Evolutionary conservation across 2,797 vertebrate genomes (phyloP), one percentile per base, ranked within the genome.

Genomic region (Hydrolagus colliei): DNA sequence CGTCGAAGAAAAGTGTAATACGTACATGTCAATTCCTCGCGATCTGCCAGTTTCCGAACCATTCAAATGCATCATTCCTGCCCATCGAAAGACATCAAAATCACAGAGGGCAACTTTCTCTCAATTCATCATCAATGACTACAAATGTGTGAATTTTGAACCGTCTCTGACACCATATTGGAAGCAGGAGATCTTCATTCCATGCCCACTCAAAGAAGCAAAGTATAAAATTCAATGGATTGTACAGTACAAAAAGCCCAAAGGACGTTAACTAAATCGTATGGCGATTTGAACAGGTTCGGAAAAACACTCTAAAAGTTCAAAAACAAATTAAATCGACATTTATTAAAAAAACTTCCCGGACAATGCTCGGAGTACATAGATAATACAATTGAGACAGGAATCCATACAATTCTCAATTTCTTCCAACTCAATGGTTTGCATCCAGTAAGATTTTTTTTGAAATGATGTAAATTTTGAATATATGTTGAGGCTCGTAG

Each of bases 181-280:
- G 79, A 84, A 84, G 65, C 79, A 84, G 32, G 65, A 84, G 65
- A 84, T 84, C 79, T 84, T 84, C 65, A 67, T 84, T 68, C 79
- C 63, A 20, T 65, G 18, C 4, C 79, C 79, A 2, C 79, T 84
- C 79, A 84, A 84, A 82, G 79, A 82, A 84, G 63, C 32, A 84
- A 84, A 84, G 71, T 84, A 84, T 71, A 84, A 84, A 84, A 84
- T 84, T 84, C 65, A 71, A 84, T 84, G 65, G 63, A 84, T 84
- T 84, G 79, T 68, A 9, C 79, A 84, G 65, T 68, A 84, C 65
- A 71, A 68, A 84, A 71, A 68, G 27, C 65, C 79, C 35, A 35
- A 71, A 84, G n/a, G 18, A 41, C 20, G 52, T 16, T 7, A 16
- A 35, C 27, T 67, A 67, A 35, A 18, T 67, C 20, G 41, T 6